Percentiles rank a stretch among this genome's conserved stretches.
Evolutionary conservation across 2,888 invertebrate species (phyloP).

Genomic region (Pseudococcus viburni): DNA sequence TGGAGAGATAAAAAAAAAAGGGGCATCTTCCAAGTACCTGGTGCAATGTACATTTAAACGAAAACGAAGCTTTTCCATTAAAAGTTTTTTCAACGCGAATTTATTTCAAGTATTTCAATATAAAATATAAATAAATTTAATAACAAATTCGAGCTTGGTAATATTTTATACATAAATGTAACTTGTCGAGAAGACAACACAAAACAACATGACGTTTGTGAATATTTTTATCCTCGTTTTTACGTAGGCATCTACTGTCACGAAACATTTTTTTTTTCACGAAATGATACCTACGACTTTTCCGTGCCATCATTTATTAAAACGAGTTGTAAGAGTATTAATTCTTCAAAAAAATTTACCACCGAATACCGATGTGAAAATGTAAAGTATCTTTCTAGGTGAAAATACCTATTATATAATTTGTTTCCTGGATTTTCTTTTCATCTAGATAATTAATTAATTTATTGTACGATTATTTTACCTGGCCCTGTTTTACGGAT

Average conservation of each 20-base stretch:
- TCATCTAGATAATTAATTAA: too few species aligned
- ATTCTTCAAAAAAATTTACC: not conserved
- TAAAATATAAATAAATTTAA: conserved; percentile 30
- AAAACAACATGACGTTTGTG: conserved; percentile 11
- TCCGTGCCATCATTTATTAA: not conserved
- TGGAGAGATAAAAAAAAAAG: conserved; percentile 50
- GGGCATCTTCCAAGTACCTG: conserved; percentile 18
- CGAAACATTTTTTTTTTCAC: not conserved
- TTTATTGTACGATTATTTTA: too few species aligned
- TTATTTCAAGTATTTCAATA: conserved; percentile 49
- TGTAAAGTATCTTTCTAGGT: not conserved
- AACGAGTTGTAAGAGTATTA: not conserved
- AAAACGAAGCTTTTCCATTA: conserved; percentile 47
- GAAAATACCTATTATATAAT: too few species aligned
- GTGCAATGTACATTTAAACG: conserved; percentile 52
- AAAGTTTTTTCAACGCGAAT: conserved; percentile 54
- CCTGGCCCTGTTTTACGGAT: too few species aligned
- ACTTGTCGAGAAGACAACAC: not conserved
- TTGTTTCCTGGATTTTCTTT: too few species aligned
- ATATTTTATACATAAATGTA: conserved; percentile 36
- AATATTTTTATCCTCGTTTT: not conserved
- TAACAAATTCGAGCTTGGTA: conserved; percentile 3
- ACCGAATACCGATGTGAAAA: not conserved
- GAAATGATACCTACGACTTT: not conserved
- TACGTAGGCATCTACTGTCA: not conserved